Conservation (phyloP, 2,113 vertebrate genomes). For the Climacteris rufus region DNA sequence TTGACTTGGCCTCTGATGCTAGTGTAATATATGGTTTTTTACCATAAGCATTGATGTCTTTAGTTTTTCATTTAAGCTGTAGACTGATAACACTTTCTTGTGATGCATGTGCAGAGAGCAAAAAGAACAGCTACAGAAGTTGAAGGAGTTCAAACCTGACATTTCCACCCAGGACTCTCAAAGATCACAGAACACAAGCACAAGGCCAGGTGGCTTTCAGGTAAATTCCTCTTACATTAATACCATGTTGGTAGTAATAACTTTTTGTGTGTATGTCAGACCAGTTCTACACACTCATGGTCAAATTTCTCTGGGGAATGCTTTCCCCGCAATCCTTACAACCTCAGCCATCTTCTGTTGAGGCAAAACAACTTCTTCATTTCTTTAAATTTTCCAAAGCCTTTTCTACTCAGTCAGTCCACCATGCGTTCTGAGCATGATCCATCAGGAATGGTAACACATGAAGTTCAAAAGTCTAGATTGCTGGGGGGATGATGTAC, state of each 20-base stretch:
- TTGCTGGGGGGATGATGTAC: neutral
- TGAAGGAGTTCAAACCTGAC: constrained; percentile 77
- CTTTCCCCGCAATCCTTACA: neutral
- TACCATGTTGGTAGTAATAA: neutral
- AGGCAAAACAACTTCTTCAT: neutral
- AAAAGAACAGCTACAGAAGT: constrained; percentile 79
- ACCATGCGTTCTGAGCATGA: neutral
- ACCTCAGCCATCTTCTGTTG: neutral
- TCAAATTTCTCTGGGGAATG: neutral
- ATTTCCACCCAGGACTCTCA: constrained; percentile 57
- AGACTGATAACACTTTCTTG: constrained; percentile 4
- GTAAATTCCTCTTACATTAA: constrained; percentile 51
- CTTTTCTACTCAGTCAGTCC: neutral
- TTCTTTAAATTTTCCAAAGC: neutral
- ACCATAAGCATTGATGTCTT: neutral
- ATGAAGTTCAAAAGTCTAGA: neutral
- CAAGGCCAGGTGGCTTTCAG: constrained; percentile 72
- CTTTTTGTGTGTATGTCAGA: neutral
- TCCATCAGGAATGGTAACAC: neutral
- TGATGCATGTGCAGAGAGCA: constrained; percentile 73
- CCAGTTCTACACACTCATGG: neutral
- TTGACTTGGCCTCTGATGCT: neutral
- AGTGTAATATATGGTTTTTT: neutral
- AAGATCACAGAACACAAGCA: constrained; percentile 57
- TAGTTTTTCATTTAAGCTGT: neutral